Evolutionary conservation across 2,113 vertebrate species (phyloP).

Genomic region (Nibea albiflora): DNA sequence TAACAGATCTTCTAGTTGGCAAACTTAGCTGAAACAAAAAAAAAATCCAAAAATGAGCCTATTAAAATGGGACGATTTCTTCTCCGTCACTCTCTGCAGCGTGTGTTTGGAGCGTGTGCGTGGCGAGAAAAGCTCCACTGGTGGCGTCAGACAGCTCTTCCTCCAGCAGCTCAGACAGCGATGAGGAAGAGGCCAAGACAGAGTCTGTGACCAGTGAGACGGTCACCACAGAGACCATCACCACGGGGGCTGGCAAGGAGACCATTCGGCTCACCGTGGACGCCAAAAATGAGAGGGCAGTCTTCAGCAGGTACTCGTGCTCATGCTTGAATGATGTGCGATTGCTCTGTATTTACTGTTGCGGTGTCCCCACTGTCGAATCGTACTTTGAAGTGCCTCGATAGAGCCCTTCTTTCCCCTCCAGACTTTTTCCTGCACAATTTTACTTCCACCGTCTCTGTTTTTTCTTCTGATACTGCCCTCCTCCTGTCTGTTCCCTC

Average conservation of each 20-base stretch:
- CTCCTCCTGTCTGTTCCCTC: slow-evolving; percentile 61
- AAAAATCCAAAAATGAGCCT: background rate
- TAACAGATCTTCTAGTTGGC: background rate
- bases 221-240: slow-evolving; percentile 79
- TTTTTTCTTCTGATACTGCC: slow-evolving; percentile 56
- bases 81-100: slow-evolving; percentile 72
- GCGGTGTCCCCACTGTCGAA: background rate
- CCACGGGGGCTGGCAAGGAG: slow-evolving; percentile 82
- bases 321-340: background rate
- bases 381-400: slow-evolving; percentile 13
- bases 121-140: slow-evolving; percentile 86
- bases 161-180: slow-evolving; percentile 87
- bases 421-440: slow-evolving; percentile 27
- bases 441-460: slow-evolving; percentile 46
- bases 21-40: background rate
- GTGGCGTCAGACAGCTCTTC: slow-evolving; percentile 91
- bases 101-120: slow-evolving; percentile 91
- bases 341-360: slow-evolving; percentile 3
- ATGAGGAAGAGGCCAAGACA: slow-evolving; percentile 84
- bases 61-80: background rate
- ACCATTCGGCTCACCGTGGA: slow-evolving; percentile 78
- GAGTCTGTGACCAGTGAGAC: slow-evolving; percentile 71
- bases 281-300: slow-evolving; percentile 82
- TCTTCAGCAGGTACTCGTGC: slow-evolving; percentile 85
- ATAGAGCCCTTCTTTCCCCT: slow-evolving; percentile 10